A percentile compares a stretch with the other conserved stretches of the same genome.
Conservation (phyloP, 2,113 vertebrate genomes). For the Periophthalmodon schlosseri region DNA sequence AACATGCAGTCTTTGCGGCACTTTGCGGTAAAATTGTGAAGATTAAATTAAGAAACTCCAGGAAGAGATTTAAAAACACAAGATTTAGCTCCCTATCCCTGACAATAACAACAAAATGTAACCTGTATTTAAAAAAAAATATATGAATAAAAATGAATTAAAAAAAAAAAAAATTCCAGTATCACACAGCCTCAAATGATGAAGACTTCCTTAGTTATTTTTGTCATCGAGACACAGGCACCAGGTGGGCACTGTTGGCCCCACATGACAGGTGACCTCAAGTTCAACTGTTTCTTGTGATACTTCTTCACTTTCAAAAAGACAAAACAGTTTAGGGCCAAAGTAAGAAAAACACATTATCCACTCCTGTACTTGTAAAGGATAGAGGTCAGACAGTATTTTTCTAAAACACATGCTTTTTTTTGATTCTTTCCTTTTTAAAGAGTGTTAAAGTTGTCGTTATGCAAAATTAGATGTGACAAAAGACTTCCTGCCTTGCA, state of each 20-base stretch:
- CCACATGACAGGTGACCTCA: background rate
- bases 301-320: background rate
- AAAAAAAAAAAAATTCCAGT: constrained; percentile 27
- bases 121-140: no score
- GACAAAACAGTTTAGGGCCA: background rate
- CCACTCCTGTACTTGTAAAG: background rate
- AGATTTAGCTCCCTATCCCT: no score
- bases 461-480: background rate
- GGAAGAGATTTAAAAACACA: no score
- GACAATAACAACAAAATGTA: no score
- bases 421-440: background rate
- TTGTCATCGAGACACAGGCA: constrained; percentile 36
- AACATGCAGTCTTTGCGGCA: background rate
- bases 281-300: constrained; percentile 22
- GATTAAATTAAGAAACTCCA: background rate
- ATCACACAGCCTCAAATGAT: constrained; percentile 23
- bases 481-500: background rate
- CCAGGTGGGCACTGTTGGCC: constrained; percentile 20
- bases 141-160: no score
- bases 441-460: background rate
- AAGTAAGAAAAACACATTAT: background rate
- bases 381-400: constrained; percentile 6
- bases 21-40: background rate
- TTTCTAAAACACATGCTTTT: background rate
- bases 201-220: constrained; percentile 20